Evolutionary conservation across 2,888 invertebrate genomes (phyloP), one percentile per base, ranked within the genome.

Genomic region (Mystacides longicornis): DNA sequence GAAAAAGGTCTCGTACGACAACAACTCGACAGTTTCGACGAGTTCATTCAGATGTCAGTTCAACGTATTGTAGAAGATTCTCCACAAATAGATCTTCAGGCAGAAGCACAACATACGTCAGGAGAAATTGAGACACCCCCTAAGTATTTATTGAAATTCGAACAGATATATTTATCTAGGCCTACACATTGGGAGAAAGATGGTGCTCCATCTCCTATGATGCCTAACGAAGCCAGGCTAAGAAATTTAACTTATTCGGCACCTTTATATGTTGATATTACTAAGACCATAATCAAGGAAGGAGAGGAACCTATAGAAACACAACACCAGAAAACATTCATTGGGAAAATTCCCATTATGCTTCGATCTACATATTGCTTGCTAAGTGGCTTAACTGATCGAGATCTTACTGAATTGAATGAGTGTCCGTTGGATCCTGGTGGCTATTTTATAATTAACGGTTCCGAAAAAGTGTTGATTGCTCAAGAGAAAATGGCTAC

Each of bases 151-250:
- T 71, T 99, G 5, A 99, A 98, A 74, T 99, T 99, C 73, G 98
- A 97, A 71, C 98, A 99, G 75, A 98, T 99, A 69, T 99, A 99
- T 70, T 73, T 99, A 47, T 98, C 98, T 0, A 99, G 99, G 72
- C 99, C 99, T 2, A 99, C 98, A 5, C 99, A 99, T 80, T 99
- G 99, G 99, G 99, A 99, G 72, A 99, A 99, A 75, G 99, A 99
- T 79, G 99, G 99, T 68, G 94, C 97, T 0, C 97, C 98, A 14
- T 92, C 93, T 56, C 96, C 97, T 57, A 97, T 99, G 97, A 99
- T 99, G 96, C 99, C 99, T 0, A 99, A 99, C 68, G 99, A 99
- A 74, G 99, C 99, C 3, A 83, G 99, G 60, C 80, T 99, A 52
- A 81, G 99, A 56, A 99, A 99, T 75, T 77, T 98, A 42, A 97